phyloP scores from a whole-genome alignment of 2,797 vertebrate genomes.

The Acanthurus lineatus region DNA sequence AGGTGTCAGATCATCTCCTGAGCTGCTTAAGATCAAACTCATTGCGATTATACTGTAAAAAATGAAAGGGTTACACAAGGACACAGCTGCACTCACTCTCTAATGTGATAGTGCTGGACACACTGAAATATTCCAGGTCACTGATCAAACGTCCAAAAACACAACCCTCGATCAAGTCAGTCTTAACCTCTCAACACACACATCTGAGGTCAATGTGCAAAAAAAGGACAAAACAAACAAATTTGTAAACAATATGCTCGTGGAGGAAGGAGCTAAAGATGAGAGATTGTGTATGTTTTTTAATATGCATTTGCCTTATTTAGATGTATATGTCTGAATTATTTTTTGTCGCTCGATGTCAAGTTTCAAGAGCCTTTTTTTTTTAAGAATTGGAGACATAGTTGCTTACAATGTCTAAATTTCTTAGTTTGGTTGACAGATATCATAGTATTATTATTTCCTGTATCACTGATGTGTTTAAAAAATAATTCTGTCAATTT shows the following conservation, averaged over 20 bases:
- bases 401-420: background rate
- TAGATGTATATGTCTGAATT: background rate
- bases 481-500: background rate
- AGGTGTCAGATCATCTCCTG: constrained; percentile 1
- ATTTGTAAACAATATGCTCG: background rate
- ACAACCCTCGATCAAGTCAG: constrained; percentile 63
- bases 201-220: background rate
- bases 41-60: constrained; percentile 38
- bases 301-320: background rate
- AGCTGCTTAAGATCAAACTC: constrained; percentile 25
- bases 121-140: constrained; percentile 82
- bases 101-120: constrained; percentile 70
- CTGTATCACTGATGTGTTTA: background rate
- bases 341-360: background rate
- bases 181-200: constrained; percentile 21
- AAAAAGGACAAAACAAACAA: constrained; percentile 19
- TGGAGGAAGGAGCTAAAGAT: background rate
- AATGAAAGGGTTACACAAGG: constrained; percentile 74
- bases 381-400: background rate
- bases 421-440: background rate
- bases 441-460: background rate
- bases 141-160: constrained; percentile 79
- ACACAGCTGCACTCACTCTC: constrained; percentile 80
- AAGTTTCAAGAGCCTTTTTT: background rate
- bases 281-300: background rate